These are phyloP conservation scores for Hylaea fasciaria DNA, from an alignment of 2,888 invertebrate species.

Conservation along the genomic window DNA sequence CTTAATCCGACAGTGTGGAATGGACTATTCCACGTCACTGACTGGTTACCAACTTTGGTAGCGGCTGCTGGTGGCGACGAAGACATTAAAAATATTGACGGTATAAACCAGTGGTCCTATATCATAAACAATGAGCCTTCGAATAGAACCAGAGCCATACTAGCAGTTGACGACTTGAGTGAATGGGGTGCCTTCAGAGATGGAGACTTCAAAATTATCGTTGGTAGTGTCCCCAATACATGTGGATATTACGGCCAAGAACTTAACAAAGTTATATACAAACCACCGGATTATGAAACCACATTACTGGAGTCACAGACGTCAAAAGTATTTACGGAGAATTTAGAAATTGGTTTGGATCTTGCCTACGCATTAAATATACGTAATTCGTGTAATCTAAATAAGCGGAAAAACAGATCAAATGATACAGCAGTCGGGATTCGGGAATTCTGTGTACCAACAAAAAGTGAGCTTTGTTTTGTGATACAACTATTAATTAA, in stretches of 20 bases:
- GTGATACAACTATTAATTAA: too few relatives aligned
- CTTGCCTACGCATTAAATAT: slow-evolving; percentile 46
- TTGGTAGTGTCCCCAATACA: slow-evolving; percentile 50
- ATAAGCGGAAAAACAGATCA: slow-evolving; percentile 7
- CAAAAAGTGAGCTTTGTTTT: slow-evolving; percentile 46
- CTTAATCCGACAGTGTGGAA: slow-evolving; percentile 81
- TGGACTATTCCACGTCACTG: slow-evolving; percentile 88
- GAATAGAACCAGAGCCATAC: slow-evolving; percentile 74
- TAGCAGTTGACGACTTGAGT: slow-evolving; percentile 79
- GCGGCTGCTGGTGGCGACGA: slow-evolving; percentile 56
- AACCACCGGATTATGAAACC: slow-evolving; percentile 51
- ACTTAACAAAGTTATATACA: slow-evolving; percentile 42
- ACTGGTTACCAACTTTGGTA: slow-evolving; percentile 90
- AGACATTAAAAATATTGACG: slow-evolving; percentile 81
- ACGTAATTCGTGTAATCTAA: slow-evolving; percentile 37
- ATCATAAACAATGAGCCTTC: slow-evolving; percentile 69
- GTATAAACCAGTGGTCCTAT: slow-evolving; percentile 86
- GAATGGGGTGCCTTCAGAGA: slow-evolving; percentile 66
- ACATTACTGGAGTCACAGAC: slow-evolving; percentile 53
- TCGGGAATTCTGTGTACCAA: slow-evolving; percentile 53
- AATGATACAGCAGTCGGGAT: slow-evolving; percentile 11
- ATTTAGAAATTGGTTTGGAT: slow-evolving; percentile 48
- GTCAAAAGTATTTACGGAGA: slow-evolving; percentile 52
- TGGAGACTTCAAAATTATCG: slow-evolving; percentile 60
- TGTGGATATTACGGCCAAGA: slow-evolving; percentile 53